Conservation (phyloP, 2,888 invertebrate species). For the Buathra laborator region DNA sequence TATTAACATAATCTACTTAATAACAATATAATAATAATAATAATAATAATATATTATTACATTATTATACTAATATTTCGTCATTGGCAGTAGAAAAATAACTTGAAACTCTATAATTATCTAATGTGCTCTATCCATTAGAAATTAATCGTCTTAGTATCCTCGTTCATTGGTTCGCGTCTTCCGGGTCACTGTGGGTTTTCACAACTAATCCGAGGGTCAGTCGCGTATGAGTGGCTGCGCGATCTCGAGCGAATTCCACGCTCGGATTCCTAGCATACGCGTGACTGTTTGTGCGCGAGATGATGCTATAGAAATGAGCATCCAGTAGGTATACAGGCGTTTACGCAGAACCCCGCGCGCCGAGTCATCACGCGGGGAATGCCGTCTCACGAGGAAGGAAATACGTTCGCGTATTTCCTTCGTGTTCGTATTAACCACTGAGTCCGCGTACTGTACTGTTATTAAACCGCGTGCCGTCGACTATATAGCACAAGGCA, state of each 20-base stretch:
- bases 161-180: neutral
- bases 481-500: constrained; percentile 32
- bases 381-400: constrained; percentile 76
- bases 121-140: neutral
- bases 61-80: too few relatives aligned
- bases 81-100: too few relatives aligned
- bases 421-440: constrained; percentile 17
- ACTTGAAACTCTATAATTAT: neutral
- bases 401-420: constrained; percentile 69
- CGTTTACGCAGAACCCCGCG: constrained; percentile 50
- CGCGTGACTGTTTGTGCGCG: constrained; percentile 10
- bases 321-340: constrained; percentile 47
- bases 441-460: constrained; percentile 48
- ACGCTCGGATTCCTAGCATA: constrained; percentile 40
- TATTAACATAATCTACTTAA: neutral
- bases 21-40: neutral
- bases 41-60: too few relatives aligned
- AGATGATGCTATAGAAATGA: constrained; percentile 47
- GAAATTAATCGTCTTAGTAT: neutral
- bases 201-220: constrained; percentile 51
- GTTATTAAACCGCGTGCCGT: constrained; percentile 51
- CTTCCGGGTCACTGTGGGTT: constrained; percentile 39
- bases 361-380: constrained; percentile 76
- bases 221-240: constrained; percentile 33
- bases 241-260: constrained; percentile 65